phyloP scores from a whole-genome alignment of 2,113 vertebrate genomes.

The Mustela lutreola region DNA sequence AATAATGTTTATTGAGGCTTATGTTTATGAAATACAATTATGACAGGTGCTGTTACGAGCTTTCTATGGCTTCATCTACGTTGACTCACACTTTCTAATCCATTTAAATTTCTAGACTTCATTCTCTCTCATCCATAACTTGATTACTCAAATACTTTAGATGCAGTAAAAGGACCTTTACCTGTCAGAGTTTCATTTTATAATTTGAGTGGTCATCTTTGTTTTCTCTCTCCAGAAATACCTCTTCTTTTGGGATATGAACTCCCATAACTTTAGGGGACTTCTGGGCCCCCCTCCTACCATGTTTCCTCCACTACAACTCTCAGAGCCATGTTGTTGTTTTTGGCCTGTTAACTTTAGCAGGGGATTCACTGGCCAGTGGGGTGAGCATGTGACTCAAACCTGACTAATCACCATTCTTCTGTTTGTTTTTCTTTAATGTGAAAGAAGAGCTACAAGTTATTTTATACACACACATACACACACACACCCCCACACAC shows the following conservation, averaged over 20 bases:
- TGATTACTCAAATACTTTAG: background rate
- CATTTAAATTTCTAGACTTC: conserved; percentile 19
- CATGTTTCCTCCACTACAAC: background rate
- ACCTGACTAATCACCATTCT: background rate
- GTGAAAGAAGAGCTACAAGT: background rate
- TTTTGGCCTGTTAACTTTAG: background rate
- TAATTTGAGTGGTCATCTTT: background rate
- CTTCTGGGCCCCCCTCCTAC: accelerated
- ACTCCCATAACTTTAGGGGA: background rate
- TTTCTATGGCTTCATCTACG: background rate
- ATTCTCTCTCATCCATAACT: background rate
- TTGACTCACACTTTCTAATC: background rate
- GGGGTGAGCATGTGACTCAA: background rate
- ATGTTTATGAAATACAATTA: conserved; percentile 16
- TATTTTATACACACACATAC: background rate
- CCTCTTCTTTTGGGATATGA: background rate
- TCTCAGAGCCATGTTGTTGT: background rate
- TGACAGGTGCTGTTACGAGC: background rate
- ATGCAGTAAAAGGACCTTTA: background rate
- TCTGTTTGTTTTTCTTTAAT: background rate
- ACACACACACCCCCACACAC: too few relatives aligned
- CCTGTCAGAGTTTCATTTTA: background rate
- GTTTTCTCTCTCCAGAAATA: background rate
- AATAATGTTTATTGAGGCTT: conserved; percentile 60
- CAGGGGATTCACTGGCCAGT: background rate